These are phyloP conservation scores for Hycleus cichorii DNA, from an alignment of 1,140 invertebrate species.

Conservation along the genomic window DNA sequence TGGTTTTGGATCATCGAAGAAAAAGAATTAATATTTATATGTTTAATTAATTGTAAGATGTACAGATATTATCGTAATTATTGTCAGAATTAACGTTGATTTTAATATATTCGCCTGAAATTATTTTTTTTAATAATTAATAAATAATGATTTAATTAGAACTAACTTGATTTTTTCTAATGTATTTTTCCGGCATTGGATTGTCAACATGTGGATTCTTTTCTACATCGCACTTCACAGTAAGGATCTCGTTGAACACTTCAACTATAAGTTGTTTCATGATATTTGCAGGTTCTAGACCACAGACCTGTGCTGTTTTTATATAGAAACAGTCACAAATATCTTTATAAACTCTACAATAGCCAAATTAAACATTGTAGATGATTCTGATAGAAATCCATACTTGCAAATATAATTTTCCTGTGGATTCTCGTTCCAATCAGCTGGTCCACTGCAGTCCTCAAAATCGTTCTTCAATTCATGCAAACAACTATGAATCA, in stretches of 20 bases:
- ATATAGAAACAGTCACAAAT: conserved; percentile 39
- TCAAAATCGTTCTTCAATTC: conserved; percentile 35
- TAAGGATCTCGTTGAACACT: conserved; percentile 33
- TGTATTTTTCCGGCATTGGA: background rate
- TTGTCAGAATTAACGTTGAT: too few relatives aligned
- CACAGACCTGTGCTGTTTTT: conserved; percentile 37
- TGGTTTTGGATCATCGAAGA: conserved; percentile 86
- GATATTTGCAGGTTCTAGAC: conserved; percentile 30
- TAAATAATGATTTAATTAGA: too few relatives aligned
- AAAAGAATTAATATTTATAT: conserved; percentile 8
- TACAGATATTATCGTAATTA: too few relatives aligned
- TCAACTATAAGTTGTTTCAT: conserved; percentile 31
- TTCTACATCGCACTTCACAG: conserved; percentile 37
- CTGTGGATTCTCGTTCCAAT: conserved; percentile 36
- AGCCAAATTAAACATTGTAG: background rate
- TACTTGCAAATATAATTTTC: conserved; percentile 28
- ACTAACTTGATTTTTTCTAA: background rate
- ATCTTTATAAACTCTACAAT: conserved; percentile 33
- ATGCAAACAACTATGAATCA: conserved; percentile 27
- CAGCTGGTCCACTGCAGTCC: conserved; percentile 33
- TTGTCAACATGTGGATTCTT: too few relatives aligned
- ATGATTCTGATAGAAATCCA: background rate
- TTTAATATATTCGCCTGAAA: too few relatives aligned
- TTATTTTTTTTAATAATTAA: too few relatives aligned
- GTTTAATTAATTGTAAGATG: too few relatives aligned